These are phyloP conservation scores for Phataginus tetradactyla DNA, from an alignment of 2,797 vertebrate species.

Conservation along the genomic window DNA sequence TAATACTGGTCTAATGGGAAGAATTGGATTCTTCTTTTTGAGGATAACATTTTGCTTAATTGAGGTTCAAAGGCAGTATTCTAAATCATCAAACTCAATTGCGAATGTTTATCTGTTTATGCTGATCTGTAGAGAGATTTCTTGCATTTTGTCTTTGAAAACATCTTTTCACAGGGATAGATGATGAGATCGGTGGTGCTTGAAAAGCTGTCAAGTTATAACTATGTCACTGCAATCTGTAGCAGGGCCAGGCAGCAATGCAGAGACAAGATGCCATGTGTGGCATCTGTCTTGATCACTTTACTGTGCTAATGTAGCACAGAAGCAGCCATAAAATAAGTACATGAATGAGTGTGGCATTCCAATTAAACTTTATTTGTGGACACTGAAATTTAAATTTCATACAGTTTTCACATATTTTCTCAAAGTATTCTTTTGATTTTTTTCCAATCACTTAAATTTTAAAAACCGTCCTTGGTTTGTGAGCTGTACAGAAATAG, in stretches of 20 bases:
- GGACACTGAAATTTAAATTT: neutral
- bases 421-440: neutral
- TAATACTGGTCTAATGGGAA: neutral
- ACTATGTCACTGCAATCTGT: neutral
- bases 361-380: neutral
- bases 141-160: neutral
- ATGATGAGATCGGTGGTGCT: neutral
- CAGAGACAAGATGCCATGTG: rapidly evolving
- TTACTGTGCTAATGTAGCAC: neutral
- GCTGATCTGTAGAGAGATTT: neutral
- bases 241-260: neutral
- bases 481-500: neutral
- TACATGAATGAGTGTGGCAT: neutral
- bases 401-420: neutral
- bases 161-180: neutral
- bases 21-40: neutral
- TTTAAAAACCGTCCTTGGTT: neutral
- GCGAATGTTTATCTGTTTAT: neutral
- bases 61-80: constrained; percentile 1
- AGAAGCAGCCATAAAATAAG: neutral
- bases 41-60: neutral
- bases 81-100: neutral
- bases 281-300: neutral
- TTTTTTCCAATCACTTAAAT: neutral
- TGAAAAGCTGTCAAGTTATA: neutral